phyloP scores from a whole-genome alignment of 2,888 invertebrate species.

The Drosophila barbarae region DNA sequence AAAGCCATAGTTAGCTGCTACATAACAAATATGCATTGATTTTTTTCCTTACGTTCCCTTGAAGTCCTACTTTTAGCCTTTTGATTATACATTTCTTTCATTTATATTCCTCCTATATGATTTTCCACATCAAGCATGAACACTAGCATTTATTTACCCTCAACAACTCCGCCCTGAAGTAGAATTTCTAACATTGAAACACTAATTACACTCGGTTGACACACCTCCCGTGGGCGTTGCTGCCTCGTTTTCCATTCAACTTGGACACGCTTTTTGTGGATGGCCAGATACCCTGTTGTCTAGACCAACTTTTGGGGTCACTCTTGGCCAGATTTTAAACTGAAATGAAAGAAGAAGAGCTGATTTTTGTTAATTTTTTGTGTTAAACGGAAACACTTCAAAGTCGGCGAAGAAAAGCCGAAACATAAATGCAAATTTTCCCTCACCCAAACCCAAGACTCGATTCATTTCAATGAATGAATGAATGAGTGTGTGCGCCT shows the following conservation, averaged over 20 bases:
- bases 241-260: conserved; percentile 14
- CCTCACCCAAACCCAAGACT: conserved; percentile 7
- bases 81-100: not conserved
- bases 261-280: conserved; percentile 23
- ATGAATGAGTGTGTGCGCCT: conserved; percentile 12
- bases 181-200: conserved; percentile 32
- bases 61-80: not conserved
- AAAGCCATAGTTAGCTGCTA: not conserved
- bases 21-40: not conserved
- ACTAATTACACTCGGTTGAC: conserved; percentile 34
- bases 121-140: conserved; percentile 7
- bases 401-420: conserved; percentile 17
- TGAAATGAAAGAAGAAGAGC: not conserved
- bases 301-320: conserved; percentile 21
- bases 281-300: conserved; percentile 19
- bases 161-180: conserved; percentile 27
- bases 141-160: conserved; percentile 24
- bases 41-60: not conserved
- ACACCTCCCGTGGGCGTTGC: conserved; percentile 20
- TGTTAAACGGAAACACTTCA: conserved; percentile 31
- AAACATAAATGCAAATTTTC: conserved; percentile 48
- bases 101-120: not conserved
- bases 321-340: conserved; percentile 5
- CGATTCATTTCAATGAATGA: conserved; percentile 45
- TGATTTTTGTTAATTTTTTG: conserved; percentile 10